Base-by-base conservation (phyloP, 2,888 invertebrate species). In the Marasmarcha lunaedactyla region DNA sequence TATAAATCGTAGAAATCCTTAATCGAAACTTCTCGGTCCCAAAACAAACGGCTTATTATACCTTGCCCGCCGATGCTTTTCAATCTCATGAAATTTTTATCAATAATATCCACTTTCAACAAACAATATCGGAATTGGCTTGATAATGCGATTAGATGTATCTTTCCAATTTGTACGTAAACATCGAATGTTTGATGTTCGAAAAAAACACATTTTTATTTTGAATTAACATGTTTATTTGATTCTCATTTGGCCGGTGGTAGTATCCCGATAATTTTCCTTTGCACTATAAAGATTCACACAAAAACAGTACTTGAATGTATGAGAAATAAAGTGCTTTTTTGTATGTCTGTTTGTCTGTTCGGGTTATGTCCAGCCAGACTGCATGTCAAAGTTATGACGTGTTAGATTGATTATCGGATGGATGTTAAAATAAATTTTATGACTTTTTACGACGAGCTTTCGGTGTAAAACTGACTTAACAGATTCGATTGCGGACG, bases 341-440 rank as follows among this genome's bases (percentile, higher is more conserved):
- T 54, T 65, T 34, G 49, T 43, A 20, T 53, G 42, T 37, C 14
- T 33, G 5, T 15, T 35, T 34, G 48, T 49, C 56, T 55, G 53
- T 50, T 52, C 56, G 55, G 57, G 61, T 71, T 63, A 71, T 63
- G 68, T 71, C 63, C 74, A 68, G 58, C 52, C 72, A 63, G 64
- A 55, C 70, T 76, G 78, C 71, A 79, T 79, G 79, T 83, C 83
- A 83, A 83, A 83, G 77, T 81, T 84, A 84, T 81, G 81, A 84
- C 79, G 83, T 81, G 83, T 84, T 84, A 81, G 84, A 84, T 84
- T 84, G 84, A 84, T 84, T 84, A 84, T 84, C 84, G 65, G 77
- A 76, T 81, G 78, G 77, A 83, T 84, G 84, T 83, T 84, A 84
- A 84, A 84, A 84, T 79, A 72, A 71, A 69, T 74, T 83, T 84